These are phyloP conservation scores for Syrphus vitripennis DNA, from an alignment of 2,888 invertebrate genomes.

Conservation along the genomic window DNA sequence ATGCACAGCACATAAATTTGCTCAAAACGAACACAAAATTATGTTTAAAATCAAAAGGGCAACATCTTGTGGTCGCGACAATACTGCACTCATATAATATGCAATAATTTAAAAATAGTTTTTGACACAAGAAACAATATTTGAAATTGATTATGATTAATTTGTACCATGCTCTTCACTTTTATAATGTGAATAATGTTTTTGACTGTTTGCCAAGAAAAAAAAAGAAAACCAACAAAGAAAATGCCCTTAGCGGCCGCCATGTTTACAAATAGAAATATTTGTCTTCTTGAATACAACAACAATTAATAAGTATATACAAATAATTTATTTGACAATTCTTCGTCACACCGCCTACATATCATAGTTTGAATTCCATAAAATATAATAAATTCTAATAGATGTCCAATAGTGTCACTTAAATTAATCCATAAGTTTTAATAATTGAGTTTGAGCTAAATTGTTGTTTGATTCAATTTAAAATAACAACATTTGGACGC, in stretches of 20 bases:
- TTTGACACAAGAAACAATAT: slow-evolving; percentile 27
- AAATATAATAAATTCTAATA: slow-evolving; percentile 64
- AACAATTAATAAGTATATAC: not conserved
- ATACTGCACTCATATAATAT: not conserved
- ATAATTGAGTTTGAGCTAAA: slow-evolving; percentile 9
- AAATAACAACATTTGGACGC: slow-evolving; percentile 18
- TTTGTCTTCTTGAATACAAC: not conserved
- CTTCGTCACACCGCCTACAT: slow-evolving; percentile 38
- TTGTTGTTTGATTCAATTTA: slow-evolving; percentile 23
- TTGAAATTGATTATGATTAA: slow-evolving; percentile 58
- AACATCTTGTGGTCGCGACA: not conserved
- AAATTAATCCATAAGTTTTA: slow-evolving; percentile 61
- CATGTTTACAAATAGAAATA: slow-evolving; percentile 26
- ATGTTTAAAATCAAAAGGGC: slow-evolving; percentile 19
- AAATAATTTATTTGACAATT: slow-evolving; percentile 25
- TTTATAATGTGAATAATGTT: slow-evolving; percentile 25
- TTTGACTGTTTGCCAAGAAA: slow-evolving; percentile 36
- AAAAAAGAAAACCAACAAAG: not conserved
- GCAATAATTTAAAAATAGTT: slow-evolving; percentile 31
- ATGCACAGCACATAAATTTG: too few relatives aligned
- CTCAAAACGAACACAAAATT: not conserved
- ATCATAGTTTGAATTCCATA: slow-evolving; percentile 33
- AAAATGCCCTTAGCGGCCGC: slow-evolving; percentile 40
- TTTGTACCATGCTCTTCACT: slow-evolving; percentile 45
- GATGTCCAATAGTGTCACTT: slow-evolving; percentile 64